Percentiles rank a stretch among this genome's conserved stretches.
phyloP scores from a whole-genome alignment of 1,140 invertebrate genomes.

The Centruroides sculpturatus region DNA sequence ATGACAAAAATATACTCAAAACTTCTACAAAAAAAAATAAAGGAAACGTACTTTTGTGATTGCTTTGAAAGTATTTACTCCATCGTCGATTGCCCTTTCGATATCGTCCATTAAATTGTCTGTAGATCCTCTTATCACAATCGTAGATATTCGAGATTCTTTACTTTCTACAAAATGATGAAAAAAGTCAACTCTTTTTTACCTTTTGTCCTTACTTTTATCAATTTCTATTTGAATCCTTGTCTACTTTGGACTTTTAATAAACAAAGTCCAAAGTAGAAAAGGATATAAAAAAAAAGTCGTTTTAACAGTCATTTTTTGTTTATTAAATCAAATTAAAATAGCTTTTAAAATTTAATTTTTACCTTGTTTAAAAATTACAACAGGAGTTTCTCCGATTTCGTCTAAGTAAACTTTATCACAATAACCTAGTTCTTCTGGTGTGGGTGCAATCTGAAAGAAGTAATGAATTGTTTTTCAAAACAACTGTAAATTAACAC shows the following conservation, averaged over 20 bases:
- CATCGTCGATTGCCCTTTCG: slow-evolving; percentile 95
- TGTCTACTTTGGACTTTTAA: not conserved
- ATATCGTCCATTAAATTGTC: slow-evolving; percentile 99
- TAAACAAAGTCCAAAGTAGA: no score
- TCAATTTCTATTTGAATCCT: not conserved
- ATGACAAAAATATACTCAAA: no score
- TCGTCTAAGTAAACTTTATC: slow-evolving; percentile 88
- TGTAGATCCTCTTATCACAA: slow-evolving; percentile 89
- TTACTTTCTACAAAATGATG: slow-evolving; percentile 26
- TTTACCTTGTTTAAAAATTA: slow-evolving; percentile 67
- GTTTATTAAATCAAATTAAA: not conserved
- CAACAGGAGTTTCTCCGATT: slow-evolving; percentile 83
- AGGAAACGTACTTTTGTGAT: slow-evolving; percentile 39
- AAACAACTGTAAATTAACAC: not conserved
- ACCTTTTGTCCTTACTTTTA: not conserved
- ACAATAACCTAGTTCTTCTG: slow-evolving; percentile 84
- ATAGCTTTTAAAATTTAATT: not conserved
- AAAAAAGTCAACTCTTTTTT: not conserved
- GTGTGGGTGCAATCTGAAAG: slow-evolving; percentile 52
- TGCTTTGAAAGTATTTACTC: slow-evolving; percentile 95
- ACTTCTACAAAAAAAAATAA: no score
- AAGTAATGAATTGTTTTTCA: not conserved
- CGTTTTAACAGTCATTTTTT: no score
- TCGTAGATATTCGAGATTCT: slow-evolving; percentile 77
- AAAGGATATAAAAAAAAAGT: no score